Evolutionary conservation across 2,888 invertebrate genomes (phyloP).

Genomic region (Auanema sp.): DNA sequence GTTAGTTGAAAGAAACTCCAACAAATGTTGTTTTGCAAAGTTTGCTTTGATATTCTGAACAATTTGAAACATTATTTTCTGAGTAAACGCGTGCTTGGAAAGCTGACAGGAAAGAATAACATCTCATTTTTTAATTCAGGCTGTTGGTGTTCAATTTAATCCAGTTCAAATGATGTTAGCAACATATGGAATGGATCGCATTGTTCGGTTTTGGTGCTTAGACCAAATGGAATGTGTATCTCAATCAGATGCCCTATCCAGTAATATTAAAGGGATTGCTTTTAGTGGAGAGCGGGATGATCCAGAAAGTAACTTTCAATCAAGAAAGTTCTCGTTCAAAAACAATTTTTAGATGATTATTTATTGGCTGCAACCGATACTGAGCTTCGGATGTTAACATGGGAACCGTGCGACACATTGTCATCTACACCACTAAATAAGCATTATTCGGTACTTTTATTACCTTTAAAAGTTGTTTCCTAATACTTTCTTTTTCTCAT

Average conservation of each 20-base stretch:
- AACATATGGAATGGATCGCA: slow-evolving; percentile 15
- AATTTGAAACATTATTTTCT: too few relatives aligned
- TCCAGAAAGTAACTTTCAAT: slow-evolving; percentile 17
- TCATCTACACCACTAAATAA: too few relatives aligned
- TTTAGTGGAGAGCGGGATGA: slow-evolving; percentile 6
- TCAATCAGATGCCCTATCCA: slow-evolving; percentile 13
- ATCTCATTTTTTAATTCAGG: slow-evolving; percentile 9
- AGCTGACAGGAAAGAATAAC: not conserved
- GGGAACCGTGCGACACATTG: slow-evolving; percentile 19
- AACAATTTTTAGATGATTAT: slow-evolving; percentile 16
- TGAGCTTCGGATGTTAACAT: slow-evolving; percentile 16
- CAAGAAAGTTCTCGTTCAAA: not conserved
- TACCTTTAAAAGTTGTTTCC: not conserved
- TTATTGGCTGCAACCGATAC: slow-evolving; percentile 16
- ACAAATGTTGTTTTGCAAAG: too few relatives aligned
- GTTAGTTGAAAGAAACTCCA: too few relatives aligned
- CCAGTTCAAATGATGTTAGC: slow-evolving; percentile 17
- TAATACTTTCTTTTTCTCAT: not conserved
- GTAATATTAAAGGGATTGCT: slow-evolving; percentile 13
- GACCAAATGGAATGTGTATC: slow-evolving; percentile 23
- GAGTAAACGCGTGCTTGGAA: too few relatives aligned
- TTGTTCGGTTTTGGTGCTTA: slow-evolving; percentile 18
- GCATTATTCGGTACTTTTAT: not conserved
- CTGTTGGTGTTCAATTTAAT: slow-evolving; percentile 11
- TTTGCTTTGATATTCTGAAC: too few relatives aligned